Conservation (phyloP, 2,113 vertebrate genomes). For the Todiramphus saurophagus region DNA sequence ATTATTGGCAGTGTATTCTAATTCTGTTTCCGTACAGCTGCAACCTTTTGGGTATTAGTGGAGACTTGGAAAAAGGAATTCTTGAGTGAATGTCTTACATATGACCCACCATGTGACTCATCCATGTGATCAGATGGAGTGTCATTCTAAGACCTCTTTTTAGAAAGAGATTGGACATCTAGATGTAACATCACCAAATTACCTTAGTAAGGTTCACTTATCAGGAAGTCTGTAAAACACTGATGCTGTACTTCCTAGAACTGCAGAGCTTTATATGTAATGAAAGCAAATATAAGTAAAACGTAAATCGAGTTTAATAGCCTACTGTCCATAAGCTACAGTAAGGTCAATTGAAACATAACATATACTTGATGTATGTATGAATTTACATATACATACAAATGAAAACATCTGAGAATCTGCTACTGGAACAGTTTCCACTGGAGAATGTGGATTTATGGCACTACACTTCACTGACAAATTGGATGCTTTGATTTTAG, state of each 20-base stretch:
- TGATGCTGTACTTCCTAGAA: not conserved
- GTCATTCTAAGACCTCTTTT: not conserved
- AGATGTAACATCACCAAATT: not conserved
- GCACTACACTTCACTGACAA: not conserved
- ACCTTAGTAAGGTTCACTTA: not conserved
- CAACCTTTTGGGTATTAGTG: conserved; percentile 36
- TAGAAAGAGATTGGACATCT: not conserved
- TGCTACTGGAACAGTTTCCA: not conserved
- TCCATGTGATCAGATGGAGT: not conserved
- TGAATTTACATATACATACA: not conserved
- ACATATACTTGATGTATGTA: rapidly evolving
- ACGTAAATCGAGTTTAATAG: not conserved
- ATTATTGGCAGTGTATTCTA: conserved; percentile 36
- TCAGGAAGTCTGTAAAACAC: not conserved
- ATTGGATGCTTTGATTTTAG: not conserved
- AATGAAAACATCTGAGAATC: not conserved
- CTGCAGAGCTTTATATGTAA: not conserved
- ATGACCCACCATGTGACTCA: not conserved
- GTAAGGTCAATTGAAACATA: not conserved
- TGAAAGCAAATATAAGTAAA: not conserved
- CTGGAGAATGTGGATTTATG: not conserved
- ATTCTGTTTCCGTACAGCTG: conserved; percentile 49
- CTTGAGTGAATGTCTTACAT: not conserved
- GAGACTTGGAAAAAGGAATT: conserved; percentile 23
- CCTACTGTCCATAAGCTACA: not conserved